Evolutionary conservation across 2,888 invertebrate genomes (phyloP), one percentile per base, ranked within the genome.

Genomic region (Nomada fabriciana): DNA sequence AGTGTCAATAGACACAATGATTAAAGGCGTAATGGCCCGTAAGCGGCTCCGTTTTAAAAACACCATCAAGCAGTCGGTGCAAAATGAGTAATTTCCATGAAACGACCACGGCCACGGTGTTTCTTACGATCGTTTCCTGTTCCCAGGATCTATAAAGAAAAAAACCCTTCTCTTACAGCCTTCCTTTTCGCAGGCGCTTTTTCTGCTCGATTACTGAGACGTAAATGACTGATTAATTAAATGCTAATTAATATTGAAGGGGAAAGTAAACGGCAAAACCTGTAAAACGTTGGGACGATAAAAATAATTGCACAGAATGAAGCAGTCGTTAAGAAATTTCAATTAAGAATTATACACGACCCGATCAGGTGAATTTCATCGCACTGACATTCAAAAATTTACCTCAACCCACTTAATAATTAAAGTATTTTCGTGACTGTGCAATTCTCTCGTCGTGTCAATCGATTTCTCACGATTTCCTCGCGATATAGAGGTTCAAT

Each of bases 11-110:
- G 59, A 20, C 59, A 13, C 36, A 36, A 36, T 25, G 18, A 18
- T 36, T 36, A 36, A 60, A 60, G 9, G 25, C 36, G 18, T 18
- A 10, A 9, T 36, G 36, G 59, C 18, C 36, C 59, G 59, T 59
- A 59, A 59, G 18, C 59, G 59, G 29, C 10, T 10, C 0, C 3
- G 47, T 50, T 47, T 42, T 23, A 5, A 53, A 36, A 29, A 29
- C 29, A 36, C 36, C 36, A 4, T 42, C 36, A 3, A 61, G 18
- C 25, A 29, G 10, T 59, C 59, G 47, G 20, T 11, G 2, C n/a
- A 23, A 72, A 63, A 73, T 64, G 64, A 73, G 61, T 59, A 67
- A 74, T 60, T 74, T 59, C 67, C 55, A 64, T 73, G 55, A 47
- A 71, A 63, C 36, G 53, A 43, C 64, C 25, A 7, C 11, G 20